These are phyloP conservation scores for Xanthia togata DNA, from an alignment of 2,888 invertebrate species.

Conservation along the genomic window DNA sequence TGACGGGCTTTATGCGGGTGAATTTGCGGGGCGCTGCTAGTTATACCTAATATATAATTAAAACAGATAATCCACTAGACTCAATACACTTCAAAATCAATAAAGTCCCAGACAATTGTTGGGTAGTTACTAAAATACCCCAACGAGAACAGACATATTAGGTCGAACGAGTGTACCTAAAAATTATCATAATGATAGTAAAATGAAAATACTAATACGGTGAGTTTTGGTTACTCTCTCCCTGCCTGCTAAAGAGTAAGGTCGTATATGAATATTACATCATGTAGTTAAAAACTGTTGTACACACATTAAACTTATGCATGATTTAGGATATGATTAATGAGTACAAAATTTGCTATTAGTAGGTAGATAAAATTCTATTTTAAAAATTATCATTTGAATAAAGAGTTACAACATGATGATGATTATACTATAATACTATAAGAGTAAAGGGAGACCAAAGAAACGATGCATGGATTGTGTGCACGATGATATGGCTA, in stretches of 20 bases:
- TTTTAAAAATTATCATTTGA: neutral
- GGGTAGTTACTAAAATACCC: neutral
- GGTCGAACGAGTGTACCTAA: neutral
- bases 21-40: no score
- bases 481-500: neutral
- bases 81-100: neutral
- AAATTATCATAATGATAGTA: neutral
- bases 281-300: neutral
- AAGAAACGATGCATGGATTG: neutral
- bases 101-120: constrained; percentile 2
- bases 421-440: neutral
- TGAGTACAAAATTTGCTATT: neutral
- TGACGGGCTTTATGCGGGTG: no score
- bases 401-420: neutral
- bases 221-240: neutral
- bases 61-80: neutral
- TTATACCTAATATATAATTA: neutral
- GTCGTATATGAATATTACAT: neutral
- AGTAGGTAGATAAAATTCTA: neutral
- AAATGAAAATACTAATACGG: neutral
- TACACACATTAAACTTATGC: neutral
- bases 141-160: neutral
- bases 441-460: neutral
- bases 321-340: neutral
- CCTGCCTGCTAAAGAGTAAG: neutral